phyloP scores from a whole-genome alignment of 2,888 invertebrate species.

The Sericinus montela region DNA sequence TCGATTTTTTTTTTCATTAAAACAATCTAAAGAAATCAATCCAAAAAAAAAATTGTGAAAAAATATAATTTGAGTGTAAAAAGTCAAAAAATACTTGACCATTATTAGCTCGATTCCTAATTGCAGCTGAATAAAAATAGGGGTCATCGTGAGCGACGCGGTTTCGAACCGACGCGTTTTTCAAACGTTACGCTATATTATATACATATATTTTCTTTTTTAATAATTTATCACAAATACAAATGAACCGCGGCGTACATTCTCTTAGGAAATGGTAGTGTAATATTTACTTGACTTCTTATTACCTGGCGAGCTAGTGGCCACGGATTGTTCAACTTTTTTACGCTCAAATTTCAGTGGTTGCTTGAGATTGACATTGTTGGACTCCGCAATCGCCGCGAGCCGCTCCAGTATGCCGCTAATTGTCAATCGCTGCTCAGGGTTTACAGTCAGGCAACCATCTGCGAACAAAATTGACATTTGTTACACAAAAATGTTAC shows the following conservation, averaged over 20 bases:
- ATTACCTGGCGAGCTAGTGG: slow-evolving; percentile 81
- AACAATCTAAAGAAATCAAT: slow-evolving; percentile 53
- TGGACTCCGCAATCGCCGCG: slow-evolving; percentile 92
- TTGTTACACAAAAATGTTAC: slow-evolving; percentile 6
- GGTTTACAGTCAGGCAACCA: slow-evolving; percentile 90
- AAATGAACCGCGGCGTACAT: slow-evolving; percentile 41
- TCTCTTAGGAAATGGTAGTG: slow-evolving; percentile 78
- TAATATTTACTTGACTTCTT: slow-evolving; percentile 81
- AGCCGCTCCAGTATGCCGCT: slow-evolving; percentile 90
- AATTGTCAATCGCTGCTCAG: slow-evolving; percentile 88
- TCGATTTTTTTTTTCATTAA: slow-evolving; percentile 39
- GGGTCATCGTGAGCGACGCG: slow-evolving; percentile 47
- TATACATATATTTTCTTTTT: slow-evolving; percentile 26
- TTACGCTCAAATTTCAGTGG: slow-evolving; percentile 84
- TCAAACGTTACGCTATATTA: slow-evolving; percentile 28
- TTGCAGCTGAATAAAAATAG: slow-evolving; percentile 70
- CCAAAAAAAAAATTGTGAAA: slow-evolving; percentile 50
- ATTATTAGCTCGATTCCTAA: slow-evolving; percentile 75
- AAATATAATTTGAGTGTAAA: slow-evolving; percentile 79
- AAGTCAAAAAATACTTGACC: slow-evolving; percentile 80
- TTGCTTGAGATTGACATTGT: slow-evolving; percentile 89
- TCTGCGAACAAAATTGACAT: slow-evolving; percentile 64
- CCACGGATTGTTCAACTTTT: slow-evolving; percentile 81
- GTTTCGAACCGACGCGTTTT: slow-evolving; percentile 32
- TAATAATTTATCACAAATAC: slow-evolving; percentile 35